Evolutionary conservation across 2,888 invertebrate genomes (phyloP).

Genomic region (Sussaba pulchella): DNA sequence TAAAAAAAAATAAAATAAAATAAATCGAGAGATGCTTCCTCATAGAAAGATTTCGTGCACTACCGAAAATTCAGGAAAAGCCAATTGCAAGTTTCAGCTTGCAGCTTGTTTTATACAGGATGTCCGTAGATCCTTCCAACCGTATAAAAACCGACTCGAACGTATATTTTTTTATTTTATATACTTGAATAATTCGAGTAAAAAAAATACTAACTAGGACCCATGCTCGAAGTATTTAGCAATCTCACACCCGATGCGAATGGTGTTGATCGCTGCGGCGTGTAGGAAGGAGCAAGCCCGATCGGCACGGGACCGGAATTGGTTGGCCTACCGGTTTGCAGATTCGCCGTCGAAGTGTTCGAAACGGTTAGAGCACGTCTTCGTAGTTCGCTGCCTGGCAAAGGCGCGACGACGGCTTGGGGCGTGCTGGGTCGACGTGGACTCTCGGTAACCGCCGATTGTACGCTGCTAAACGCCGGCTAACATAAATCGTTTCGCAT

Average conservation of each 20-base stretch:
- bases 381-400: constrained; percentile 74
- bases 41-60: too few relatives aligned
- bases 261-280: constrained; percentile 71
- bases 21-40: too few relatives aligned
- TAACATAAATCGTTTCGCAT: constrained; percentile 65
- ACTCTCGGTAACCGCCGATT: constrained; percentile 66
- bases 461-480: constrained; percentile 62
- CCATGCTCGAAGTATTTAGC: constrained; percentile 72
- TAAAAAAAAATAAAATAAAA: too few relatives aligned
- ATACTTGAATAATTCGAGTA: not conserved
- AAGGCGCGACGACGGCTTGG: constrained; percentile 68
- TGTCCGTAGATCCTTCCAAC: too few relatives aligned
- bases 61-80: too few relatives aligned
- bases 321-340: constrained; percentile 68
- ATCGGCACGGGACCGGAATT: constrained; percentile 69
- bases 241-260: constrained; percentile 72
- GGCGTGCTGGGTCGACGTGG: constrained; percentile 73
- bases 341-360: constrained; percentile 69
- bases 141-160: too few relatives aligned
- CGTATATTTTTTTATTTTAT: too few relatives aligned
- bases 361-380: constrained; percentile 76
- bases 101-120: too few relatives aligned
- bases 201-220: constrained; percentile 74
- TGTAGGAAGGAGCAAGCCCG: constrained; percentile 69
- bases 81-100: too few relatives aligned